Conservation (phyloP, 2,888 invertebrate species). For the Lepidocyrtoides sp. region DNA sequence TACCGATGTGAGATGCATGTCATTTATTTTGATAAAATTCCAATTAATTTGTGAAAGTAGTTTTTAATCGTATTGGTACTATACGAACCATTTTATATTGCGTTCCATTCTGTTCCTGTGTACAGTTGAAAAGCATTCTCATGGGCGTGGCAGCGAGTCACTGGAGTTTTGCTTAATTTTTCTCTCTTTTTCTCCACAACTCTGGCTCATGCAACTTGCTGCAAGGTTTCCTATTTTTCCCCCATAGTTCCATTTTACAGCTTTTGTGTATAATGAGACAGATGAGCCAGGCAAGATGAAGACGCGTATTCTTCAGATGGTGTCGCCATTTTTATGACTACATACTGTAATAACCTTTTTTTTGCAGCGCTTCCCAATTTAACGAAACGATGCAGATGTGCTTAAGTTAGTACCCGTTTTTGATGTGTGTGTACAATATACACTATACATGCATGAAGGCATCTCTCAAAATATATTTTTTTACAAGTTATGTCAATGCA, state of each 20-base stretch:
- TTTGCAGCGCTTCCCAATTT: neutral
- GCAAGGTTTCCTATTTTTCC: neutral
- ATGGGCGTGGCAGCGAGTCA: conserved; percentile 57
- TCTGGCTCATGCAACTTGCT: too few species aligned
- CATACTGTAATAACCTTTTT: neutral
- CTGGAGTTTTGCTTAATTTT: conserved; percentile 36
- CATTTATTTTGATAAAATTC: conserved; percentile 12
- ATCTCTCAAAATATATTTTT: neutral
- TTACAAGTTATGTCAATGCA: neutral
- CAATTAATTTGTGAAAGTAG: conserved; percentile 22
- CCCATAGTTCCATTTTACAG: neutral
- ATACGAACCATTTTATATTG: too few species aligned
- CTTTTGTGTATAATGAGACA: conserved; percentile 29
- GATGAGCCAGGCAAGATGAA: conserved; percentile 1
- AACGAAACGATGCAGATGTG: conserved; percentile 20
- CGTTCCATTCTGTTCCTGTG: too few species aligned
- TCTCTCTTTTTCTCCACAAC: neutral
- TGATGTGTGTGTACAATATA: neutral
- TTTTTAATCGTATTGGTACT: neutral
- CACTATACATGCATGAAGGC: neutral
- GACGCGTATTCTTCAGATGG: neutral
- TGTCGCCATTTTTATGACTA: conserved; percentile 10
- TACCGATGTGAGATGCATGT: neutral
- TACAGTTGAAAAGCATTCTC: neutral
- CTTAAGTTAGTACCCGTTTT: neutral